Evolutionary conservation across 2,113 vertebrate species (phyloP), one percentile per base, ranked within the genome.

Genomic region (Corydoras sp.): DNA sequence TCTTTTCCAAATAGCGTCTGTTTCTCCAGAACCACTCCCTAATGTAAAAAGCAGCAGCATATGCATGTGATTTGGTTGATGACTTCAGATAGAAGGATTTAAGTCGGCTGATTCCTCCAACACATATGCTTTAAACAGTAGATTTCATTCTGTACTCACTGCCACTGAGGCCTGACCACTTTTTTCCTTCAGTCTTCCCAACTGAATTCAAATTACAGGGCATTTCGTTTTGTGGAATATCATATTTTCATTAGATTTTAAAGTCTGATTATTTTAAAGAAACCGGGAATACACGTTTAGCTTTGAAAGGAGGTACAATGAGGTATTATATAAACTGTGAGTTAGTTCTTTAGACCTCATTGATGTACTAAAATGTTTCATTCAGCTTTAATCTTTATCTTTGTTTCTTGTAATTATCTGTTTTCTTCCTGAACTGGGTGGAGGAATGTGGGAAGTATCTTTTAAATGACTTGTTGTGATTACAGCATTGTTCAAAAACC

Each of bases 41-140:
- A 85, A 90, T 86, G 82, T 79, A n/a, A 77, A 87, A 88, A 85
- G 75, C 85, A 87, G 84, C 49, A 43, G 35, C 35, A 43, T 43
- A 8, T 43, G 35, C 35, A 43, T 43, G 7, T 1, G 35, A 43
- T 43, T 43, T 43, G 35, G 35, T 4, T 24, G 29, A 48, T 49
- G 14, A 77, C 66, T 72, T 76, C 68, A 66, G 56, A 70, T 68
- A 66, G 75, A 68, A 71, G 2, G 75, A 77, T 82, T 80, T 76
- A 43, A 43, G 35, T 8, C 35, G 35, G 4, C 35, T 43, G 35
- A 43, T 43, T 43, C 35, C 35, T 53, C 10, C 51, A 14, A 53
- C 51, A 14, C 51, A 53, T 53, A 3, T 53, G 51, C 51, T 53
- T 53, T 14, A 53, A 53, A 53, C 13, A 10, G 13, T 53, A 10